These are phyloP conservation scores for Marcusenius ussheri DNA, from an alignment of 2,113 vertebrate genomes.

Conservation along the genomic window DNA sequence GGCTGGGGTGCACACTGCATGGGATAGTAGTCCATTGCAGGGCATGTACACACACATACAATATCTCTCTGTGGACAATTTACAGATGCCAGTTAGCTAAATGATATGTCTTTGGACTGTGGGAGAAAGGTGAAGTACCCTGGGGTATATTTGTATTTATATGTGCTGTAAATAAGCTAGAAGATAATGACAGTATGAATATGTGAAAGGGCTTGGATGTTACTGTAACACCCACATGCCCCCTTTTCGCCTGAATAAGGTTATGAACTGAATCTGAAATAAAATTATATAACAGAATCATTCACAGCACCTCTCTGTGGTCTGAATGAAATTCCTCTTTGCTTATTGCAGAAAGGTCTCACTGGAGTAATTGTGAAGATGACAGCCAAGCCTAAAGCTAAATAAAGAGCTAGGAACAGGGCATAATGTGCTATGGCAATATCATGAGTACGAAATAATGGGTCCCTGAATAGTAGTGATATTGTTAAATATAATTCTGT, in stretches of 20 bases:
- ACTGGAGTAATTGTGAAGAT: constrained; percentile 1
- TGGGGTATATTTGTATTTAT: not conserved
- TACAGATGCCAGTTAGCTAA: not conserved
- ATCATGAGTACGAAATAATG: not conserved
- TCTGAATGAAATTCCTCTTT: not conserved
- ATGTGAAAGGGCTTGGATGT: not conserved
- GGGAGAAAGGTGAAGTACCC: not conserved
- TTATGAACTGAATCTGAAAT: not conserved
- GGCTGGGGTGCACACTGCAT: not conserved
- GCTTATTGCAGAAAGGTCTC: not conserved
- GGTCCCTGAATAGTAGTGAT: not conserved
- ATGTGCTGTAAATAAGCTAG: not conserved
- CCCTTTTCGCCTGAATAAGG: not conserved
- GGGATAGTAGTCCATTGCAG: not conserved
- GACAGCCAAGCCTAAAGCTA: constrained; percentile 1
- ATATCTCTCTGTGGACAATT: not conserved
- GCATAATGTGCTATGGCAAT: not conserved
- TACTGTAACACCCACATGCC: not conserved
- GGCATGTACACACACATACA: not conserved
- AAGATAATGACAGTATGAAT: not conserved
- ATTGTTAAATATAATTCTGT: not conserved
- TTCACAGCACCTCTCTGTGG: not conserved
- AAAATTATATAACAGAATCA: not conserved
- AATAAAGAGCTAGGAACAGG: not conserved
- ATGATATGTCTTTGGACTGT: not conserved